phyloP scores from a whole-genome alignment of 2,113 vertebrate species.

The Crotalus viridis region DNA sequence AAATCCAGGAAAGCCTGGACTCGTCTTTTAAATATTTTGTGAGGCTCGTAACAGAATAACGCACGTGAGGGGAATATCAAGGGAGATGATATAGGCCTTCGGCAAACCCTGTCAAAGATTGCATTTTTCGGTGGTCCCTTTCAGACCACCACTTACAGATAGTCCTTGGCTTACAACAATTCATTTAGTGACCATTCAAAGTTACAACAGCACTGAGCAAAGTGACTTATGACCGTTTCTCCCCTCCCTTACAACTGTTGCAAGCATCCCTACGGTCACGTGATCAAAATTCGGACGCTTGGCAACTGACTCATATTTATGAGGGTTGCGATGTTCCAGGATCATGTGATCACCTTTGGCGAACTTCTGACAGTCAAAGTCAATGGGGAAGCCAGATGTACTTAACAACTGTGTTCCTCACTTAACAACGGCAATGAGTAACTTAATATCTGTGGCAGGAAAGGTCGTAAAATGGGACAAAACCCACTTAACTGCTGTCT shows the following conservation, averaged over 20 bases:
- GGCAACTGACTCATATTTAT: too few relatives aligned
- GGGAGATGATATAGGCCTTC: neutral
- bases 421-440: too few relatives aligned
- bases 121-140: neutral
- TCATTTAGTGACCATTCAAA: neutral
- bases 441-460: too few relatives aligned
- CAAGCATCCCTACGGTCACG: neutral
- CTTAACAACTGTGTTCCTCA: too few relatives aligned
- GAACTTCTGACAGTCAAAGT: too few relatives aligned
- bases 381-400: too few relatives aligned
- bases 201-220: neutral
- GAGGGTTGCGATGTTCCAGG: too few relatives aligned
- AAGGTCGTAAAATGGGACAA: too few relatives aligned
- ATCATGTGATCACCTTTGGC: too few relatives aligned
- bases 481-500: too few relatives aligned
- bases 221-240: neutral
- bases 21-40: conserved; percentile 40
- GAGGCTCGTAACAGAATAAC: neutral
- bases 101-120: neutral
- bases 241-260: neutral
- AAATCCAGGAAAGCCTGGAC: conserved; percentile 16
- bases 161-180: neutral
- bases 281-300: too few relatives aligned
- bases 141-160: neutral
- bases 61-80: neutral